These are phyloP conservation scores for Rhynchonycteris naso DNA, from an alignment of 2,797 vertebrate species.

Conservation along the genomic window DNA sequence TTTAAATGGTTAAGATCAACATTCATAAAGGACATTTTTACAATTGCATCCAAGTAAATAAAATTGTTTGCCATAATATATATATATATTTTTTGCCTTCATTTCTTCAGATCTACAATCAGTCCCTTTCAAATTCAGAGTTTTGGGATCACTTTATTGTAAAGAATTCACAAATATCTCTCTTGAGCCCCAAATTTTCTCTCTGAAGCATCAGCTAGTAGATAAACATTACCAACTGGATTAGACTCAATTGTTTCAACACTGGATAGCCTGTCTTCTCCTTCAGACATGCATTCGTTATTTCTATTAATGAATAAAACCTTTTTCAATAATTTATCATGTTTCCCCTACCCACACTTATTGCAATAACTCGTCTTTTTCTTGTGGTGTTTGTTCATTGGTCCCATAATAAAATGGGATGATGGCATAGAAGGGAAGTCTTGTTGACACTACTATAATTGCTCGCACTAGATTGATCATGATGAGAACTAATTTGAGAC, in stretches of 20 bases:
- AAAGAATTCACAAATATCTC: neutral
- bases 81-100: neutral
- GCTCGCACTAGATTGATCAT: neutral
- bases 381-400: neutral
- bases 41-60: neutral
- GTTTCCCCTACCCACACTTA: neutral
- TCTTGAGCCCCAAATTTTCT: neutral
- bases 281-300: neutral
- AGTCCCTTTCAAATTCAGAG: neutral
- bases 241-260: neutral
- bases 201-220: neutral
- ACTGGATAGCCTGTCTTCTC: neutral
- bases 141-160: neutral
- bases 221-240: neutral
- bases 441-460: neutral
- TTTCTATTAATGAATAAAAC: slow-evolving; percentile 26
- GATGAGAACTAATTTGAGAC: neutral
- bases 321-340: neutral
- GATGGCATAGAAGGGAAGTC: neutral
- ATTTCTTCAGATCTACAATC: neutral
- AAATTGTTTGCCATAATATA: neutral
- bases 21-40: neutral
- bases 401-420: neutral
- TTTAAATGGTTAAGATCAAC: neutral
- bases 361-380: neutral